Percentiles rank a stretch among this genome's conserved stretches.
phyloP scores from a whole-genome alignment of 2,888 invertebrate genomes.

The Hemicrepidius hirtus region DNA sequence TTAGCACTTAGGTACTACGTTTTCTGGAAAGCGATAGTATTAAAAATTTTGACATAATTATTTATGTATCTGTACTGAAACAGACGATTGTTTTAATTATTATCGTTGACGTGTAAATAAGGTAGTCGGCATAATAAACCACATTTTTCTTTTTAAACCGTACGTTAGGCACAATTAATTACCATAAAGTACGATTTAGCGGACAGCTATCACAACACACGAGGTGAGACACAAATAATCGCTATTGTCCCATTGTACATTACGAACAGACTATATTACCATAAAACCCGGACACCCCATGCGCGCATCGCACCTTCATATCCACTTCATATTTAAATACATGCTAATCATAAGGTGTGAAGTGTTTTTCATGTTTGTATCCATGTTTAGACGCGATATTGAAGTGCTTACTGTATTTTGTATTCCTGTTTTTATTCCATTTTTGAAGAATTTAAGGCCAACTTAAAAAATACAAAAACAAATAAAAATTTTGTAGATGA shows the following conservation, averaged over 20 bases:
- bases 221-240: slow-evolving; percentile 58
- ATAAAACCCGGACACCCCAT: slow-evolving; percentile 52
- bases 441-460: not conserved
- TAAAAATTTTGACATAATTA: too few species aligned
- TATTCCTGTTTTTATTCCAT: not conserved
- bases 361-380: slow-evolving; percentile 52
- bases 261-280: slow-evolving; percentile 50
- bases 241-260: slow-evolving; percentile 53
- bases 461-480: too few species aligned
- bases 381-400: slow-evolving; percentile 45
- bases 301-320: slow-evolving; percentile 52
- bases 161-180: slow-evolving; percentile 49
- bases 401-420: slow-evolving; percentile 43
- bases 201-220: slow-evolving; percentile 57
- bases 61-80: too few species aligned
- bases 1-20: too few species aligned
- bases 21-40: too few species aligned
- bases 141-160: not conserved
- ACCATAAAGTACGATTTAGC: slow-evolving; percentile 58
- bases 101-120: too few species aligned
- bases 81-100: too few species aligned
- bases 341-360: slow-evolving; percentile 58
- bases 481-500: too few species aligned
- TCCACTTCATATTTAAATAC: slow-evolving; percentile 56
- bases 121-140: too few species aligned